Conservation (phyloP, 2,113 vertebrate genomes). For the Taurulus bubalis region DNA sequence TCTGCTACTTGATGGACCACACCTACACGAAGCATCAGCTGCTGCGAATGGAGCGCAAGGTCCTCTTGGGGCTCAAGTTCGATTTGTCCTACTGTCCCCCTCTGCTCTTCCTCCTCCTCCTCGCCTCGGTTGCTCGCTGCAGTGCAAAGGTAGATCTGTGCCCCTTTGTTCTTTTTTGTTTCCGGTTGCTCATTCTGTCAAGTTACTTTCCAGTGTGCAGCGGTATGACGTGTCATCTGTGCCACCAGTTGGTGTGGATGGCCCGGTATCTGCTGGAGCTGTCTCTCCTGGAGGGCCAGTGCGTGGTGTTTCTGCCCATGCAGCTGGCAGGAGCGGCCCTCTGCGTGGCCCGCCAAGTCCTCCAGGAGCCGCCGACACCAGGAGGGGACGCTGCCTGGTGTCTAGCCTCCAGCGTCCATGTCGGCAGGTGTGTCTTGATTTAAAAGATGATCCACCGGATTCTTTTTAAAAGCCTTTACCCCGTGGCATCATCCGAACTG, state of each 20-base stretch:
- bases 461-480: background rate
- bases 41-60: constrained; percentile 86
- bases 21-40: constrained; percentile 85
- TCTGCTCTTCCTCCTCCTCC: constrained; percentile 84
- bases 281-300: constrained; percentile 85
- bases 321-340: constrained; percentile 86
- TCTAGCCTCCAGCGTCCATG: constrained; percentile 69
- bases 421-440: constrained; percentile 83
- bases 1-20: constrained; percentile 89
- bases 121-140: constrained; percentile 80
- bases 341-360: constrained; percentile 82
- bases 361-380: constrained; percentile 70
- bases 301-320: constrained; percentile 81
- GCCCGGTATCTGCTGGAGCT: constrained; percentile 90
- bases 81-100: constrained; percentile 84
- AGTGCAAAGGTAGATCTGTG: constrained; percentile 75
- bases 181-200: background rate
- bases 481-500: background rate
- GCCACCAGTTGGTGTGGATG: constrained; percentile 82
- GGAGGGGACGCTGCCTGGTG: constrained; percentile 77
- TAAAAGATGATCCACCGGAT: background rate
- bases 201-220: background rate
- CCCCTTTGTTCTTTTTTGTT: background rate
- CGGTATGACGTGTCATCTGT: background rate
- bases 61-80: constrained; percentile 85